phyloP scores from a whole-genome alignment of 2,888 invertebrate species.

The Bombylius major region DNA sequence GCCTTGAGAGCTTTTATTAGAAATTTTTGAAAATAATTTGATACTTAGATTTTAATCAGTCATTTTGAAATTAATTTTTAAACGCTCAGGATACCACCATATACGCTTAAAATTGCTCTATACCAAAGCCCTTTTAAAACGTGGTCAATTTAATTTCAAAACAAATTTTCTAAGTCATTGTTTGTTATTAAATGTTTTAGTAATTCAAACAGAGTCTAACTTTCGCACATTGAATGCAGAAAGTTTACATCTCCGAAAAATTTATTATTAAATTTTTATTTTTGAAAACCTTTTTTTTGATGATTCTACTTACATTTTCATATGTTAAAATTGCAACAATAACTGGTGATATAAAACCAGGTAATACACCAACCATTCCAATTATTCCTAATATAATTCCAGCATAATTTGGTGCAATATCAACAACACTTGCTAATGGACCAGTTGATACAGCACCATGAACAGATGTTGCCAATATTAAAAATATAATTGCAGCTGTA shows the following conservation, averaged over 20 bases:
- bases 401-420: constrained; percentile 49
- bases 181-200: no score
- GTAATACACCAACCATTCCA: constrained; percentile 43
- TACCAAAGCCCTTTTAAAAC: neutral
- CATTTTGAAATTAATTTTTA: no score
- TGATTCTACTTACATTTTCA: constrained; percentile 39
- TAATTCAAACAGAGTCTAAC: no score
- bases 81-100: no score
- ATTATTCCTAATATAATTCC: constrained; percentile 49
- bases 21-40: no score
- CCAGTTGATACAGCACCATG: constrained; percentile 57
- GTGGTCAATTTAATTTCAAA: no score
- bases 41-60: no score
- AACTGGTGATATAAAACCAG: constrained; percentile 49
- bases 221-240: no score
- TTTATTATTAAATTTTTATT: no score
- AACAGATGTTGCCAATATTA: constrained; percentile 48
- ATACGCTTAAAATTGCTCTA: neutral
- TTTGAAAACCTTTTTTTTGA: neutral
- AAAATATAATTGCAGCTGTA: constrained; percentile 43
- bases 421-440: constrained; percentile 51
- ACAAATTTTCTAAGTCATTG: no score
- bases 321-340: constrained; percentile 49
- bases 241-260: no score
- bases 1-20: no score